A percentile compares a stretch with the other conserved stretches of the same genome.
These are phyloP conservation scores for Porites cylindrica DNA, from an alignment of 92 coral and sea anemone genomes.

Conservation along the genomic window DNA sequence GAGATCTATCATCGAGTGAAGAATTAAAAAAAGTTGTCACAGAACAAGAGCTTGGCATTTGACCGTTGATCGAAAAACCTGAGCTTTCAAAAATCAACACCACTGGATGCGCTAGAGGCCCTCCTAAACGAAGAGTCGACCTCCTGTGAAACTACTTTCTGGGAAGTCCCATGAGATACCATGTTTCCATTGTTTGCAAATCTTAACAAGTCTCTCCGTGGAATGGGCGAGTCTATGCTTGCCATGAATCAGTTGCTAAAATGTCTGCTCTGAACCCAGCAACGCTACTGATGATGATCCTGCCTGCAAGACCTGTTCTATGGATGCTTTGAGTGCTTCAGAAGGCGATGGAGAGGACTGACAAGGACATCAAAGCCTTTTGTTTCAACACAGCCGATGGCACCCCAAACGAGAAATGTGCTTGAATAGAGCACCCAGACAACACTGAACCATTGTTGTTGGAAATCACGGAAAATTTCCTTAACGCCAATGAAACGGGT, in stretches of 20 bases:
- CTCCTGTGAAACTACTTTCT: not conserved
- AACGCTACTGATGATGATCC: not conserved
- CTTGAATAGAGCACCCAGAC: not conserved
- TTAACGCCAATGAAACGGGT: constrained; percentile 1
- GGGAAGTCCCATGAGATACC: not conserved
- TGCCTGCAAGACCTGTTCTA: not conserved
- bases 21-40: no score
- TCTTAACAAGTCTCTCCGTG: not conserved
- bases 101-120: not conserved
- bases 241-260: not conserved
- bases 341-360: constrained; percentile 9
- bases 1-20: no score
- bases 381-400: not conserved
- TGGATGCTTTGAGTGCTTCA: not conserved
- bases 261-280: not conserved
- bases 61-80: no score
- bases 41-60: no score
- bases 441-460: constrained; percentile 22
- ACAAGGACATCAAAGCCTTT: not conserved
- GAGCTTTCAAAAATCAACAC: no score
- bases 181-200: not conserved
- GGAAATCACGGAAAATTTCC: constrained; percentile 4
- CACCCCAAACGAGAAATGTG: not conserved
- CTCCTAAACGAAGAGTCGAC: not conserved
- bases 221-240: not conserved